Base-by-base conservation (phyloP, 2,888 invertebrate genomes). In the Ochropleura leucogaster region DNA sequence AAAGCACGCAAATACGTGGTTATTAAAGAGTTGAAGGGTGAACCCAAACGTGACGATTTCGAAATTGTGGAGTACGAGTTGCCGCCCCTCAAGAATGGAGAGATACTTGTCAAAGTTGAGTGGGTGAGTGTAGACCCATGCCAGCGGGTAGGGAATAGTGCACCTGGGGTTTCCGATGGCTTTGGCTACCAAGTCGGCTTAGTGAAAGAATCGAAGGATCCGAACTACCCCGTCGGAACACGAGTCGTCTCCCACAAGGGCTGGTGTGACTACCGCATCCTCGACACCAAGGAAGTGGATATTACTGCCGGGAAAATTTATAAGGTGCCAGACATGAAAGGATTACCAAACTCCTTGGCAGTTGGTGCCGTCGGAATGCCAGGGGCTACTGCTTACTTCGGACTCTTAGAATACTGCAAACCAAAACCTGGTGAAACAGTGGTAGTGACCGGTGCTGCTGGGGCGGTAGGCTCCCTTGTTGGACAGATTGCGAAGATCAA, bases 181-280 rank as follows among this genome's bases (percentile, higher is more conserved):
- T 91, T 90, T 69, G 86, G 91, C 5, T 89, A 62, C 62, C 89
- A 92, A 83, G 89, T 93, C 2, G 93, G 90, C 51, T 57, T 88
- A 87, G 97, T 98, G 12, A 90, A 97, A 68, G 97, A 97, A 80
- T 97, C 97, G 30, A 97, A 97, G 85, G 95, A 97, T 89, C 85
- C 95, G 0, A 91, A 97, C 1, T 98, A 93, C 89, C 97, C 97
- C 4, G 97, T 97, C 10, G 98, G 97, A 0, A 95, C 95, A 68
- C 93, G 96, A 87, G 95, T 98, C 6, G 93, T 97, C 0, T 97
- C 97, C 12, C 93, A 97, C 84, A 95, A 97, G 74, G 90, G 90
- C 14, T 90, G 90, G 90, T 79, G 78, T 42, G 87, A 87, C 70
- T 85, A 88, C 62, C 81, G 74, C 63, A 74, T 89, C 20, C 67